Conservation (phyloP, 53 echinoderm and acorn worm species). For the Holothuria scabra region DNA sequence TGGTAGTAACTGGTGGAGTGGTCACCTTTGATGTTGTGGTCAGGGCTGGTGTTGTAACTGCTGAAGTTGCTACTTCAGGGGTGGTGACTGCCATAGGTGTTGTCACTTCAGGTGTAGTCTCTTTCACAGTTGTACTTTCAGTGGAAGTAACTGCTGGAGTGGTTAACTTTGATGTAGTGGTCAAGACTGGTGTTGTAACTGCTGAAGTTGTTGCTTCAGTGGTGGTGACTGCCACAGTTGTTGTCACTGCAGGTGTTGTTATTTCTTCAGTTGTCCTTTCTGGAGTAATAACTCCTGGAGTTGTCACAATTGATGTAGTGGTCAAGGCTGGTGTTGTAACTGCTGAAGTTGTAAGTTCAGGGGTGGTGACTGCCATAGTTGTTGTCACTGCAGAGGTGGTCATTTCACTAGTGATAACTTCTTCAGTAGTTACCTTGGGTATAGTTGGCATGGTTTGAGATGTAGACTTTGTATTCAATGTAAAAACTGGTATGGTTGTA, state of each 20-base stretch:
- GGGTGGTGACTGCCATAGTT: slow-evolving; percentile 17
- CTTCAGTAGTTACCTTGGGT: background rate
- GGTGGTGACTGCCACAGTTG: too few species aligned
- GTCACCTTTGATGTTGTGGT: slow-evolving; percentile 30
- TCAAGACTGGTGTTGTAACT: too few species aligned
- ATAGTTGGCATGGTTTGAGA: slow-evolving; percentile 9
- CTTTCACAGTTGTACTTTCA: slow-evolving; percentile 26
- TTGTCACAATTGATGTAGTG: slow-evolving; percentile 19
- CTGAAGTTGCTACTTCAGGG: too few species aligned
- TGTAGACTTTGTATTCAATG: background rate
- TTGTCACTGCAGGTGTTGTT: too few species aligned
- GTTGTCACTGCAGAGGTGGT: slow-evolving; percentile 44
- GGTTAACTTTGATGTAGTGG: background rate
- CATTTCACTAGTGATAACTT: background rate
- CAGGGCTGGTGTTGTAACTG: background rate
- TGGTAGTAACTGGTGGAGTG: slow-evolving; percentile 20
- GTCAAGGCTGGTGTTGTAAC: slow-evolving; percentile 49
- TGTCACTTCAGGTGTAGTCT: slow-evolving; percentile 47
- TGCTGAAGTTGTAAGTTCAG: slow-evolving; percentile 33
- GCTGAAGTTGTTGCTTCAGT: too few species aligned
- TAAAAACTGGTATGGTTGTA: too few species aligned
- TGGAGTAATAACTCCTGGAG: slow-evolving; percentile 5
- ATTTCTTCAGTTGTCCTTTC: slow-evolving; percentile 4
- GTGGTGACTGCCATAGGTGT: background rate
- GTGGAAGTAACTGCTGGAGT: slow-evolving; percentile 20